Conservation (phyloP, 2,113 vertebrate species). For the Ovis canadensis region DNA sequence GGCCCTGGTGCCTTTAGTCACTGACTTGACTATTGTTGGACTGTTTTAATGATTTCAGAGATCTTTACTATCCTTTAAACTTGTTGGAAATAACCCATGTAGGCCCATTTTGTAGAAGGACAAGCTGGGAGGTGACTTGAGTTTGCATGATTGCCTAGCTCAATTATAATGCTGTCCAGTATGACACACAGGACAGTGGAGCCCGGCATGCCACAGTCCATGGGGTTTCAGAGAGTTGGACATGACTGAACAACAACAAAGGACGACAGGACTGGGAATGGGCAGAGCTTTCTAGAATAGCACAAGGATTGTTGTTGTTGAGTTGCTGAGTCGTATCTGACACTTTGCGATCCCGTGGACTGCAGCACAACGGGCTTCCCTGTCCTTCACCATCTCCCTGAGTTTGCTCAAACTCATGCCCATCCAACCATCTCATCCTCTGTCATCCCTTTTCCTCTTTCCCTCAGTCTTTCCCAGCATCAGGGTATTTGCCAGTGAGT, state of each 20-base stretch:
- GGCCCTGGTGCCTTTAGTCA: neutral
- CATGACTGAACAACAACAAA: neutral
- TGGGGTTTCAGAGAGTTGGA: neutral
- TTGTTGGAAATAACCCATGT: neutral
- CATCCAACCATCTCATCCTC: neutral
- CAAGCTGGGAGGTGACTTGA: neutral
- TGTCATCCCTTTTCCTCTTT: neutral
- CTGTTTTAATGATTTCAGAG: neutral
- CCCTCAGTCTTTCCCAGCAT: neutral
- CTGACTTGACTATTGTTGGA: neutral
- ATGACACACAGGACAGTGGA: neutral
- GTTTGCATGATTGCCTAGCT: rapidly evolving
- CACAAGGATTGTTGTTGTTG: neutral
- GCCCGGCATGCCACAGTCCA: neutral
- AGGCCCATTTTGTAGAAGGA: neutral
- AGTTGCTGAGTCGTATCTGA: neutral
- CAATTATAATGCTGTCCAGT: rapidly evolving
- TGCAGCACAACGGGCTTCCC: neutral
- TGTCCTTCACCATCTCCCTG: neutral
- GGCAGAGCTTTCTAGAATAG: neutral
- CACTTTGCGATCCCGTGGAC: neutral
- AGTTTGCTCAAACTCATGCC: neutral
- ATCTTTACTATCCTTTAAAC: neutral
- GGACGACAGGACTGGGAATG: rapidly evolving
- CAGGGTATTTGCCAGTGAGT: neutral